Evolutionary conservation across 1,140 invertebrate genomes (phyloP), one percentile per base, ranked within the genome.

Genomic region (Macrocentrus cingulum): DNA sequence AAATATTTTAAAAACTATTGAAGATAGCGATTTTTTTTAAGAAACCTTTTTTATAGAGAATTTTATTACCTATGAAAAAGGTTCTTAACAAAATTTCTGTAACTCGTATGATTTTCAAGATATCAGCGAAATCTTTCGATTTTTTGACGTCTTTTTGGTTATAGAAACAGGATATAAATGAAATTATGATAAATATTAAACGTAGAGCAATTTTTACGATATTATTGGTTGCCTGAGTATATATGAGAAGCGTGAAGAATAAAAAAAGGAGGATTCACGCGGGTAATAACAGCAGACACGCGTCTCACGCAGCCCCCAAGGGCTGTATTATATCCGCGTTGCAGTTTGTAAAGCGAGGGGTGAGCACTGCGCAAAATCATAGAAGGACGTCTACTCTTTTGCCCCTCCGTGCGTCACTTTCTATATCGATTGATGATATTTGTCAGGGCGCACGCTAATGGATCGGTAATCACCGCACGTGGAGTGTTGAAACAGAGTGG

Each of bases 381-480:
- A 25, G 36, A 23, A 15, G 22, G n/a, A n/a, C 20, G 3, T 22
- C 46, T n/a, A 11, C 22, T 29, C 25, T 32, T 39, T 58, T 18
- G 34, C n/a, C n/a, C n/a, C n/a, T n/a, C n/a, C n/a, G 23, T 25
- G 19, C 39, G 25, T 48, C 34, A 45, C 39, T 16, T 37, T 51
- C 37, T 51, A 6, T 13, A 48, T 57, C 39, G 36, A 50, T 46
- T 57, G 19, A 50, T 57, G 46, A 41, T 20, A 29, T 41, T 39
- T 56, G 22, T 22, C 13, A 32, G 41, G 25, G 69, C 61, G 67
- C 36, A 67, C 64, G 67, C 69, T 79, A 77, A 79, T 79, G 77
- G 75, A 76, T 74, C 70, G 59, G 68, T 77, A 77, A 77, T 77
- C 69, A 74, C 66, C 32, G 55, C 55, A 65, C 53, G 37, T 63